These are phyloP conservation scores for Lerema accius DNA, from an alignment of 1,140 invertebrate genomes.

Conservation along the genomic window DNA sequence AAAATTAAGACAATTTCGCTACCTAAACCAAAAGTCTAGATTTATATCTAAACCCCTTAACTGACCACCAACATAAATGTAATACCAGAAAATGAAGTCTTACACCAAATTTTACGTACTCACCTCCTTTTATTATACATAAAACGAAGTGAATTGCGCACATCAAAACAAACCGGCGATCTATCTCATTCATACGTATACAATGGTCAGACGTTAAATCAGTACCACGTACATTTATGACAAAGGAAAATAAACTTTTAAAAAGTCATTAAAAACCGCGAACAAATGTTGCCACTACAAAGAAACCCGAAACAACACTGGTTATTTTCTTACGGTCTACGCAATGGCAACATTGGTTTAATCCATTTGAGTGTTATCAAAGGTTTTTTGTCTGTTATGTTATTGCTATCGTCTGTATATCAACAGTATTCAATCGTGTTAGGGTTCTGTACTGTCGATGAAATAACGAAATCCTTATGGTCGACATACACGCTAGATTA, in stretches of 20 bases:
- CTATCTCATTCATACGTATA: conserved; percentile 16
- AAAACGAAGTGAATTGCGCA: conserved; percentile 27
- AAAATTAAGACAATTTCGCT: too few relatives aligned
- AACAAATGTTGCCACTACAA: conserved; percentile 33
- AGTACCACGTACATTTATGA: conserved; percentile 40
- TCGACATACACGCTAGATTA: too few relatives aligned
- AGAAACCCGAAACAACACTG: conserved; percentile 16
- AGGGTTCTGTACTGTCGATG: background rate
- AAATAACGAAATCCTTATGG: too few relatives aligned
- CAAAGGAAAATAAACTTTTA: conserved; percentile 45
- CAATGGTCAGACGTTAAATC: conserved; percentile 38
- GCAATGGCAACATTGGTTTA: background rate
- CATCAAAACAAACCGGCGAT: conserved; percentile 29
- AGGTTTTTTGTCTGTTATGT: conserved; percentile 1
- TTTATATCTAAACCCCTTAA: too few relatives aligned
- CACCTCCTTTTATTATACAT: conserved; percentile 25
- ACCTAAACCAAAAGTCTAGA: too few relatives aligned
- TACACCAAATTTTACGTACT: conserved; percentile 23
- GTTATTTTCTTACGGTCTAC: conserved; percentile 41
- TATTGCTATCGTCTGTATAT: background rate
- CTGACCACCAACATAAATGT: too few relatives aligned
- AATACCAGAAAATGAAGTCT: conserved; percentile 19
- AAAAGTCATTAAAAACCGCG: conserved; percentile 44
- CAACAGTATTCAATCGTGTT: background rate
- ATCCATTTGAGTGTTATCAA: conserved; percentile 7